Base-by-base conservation (phyloP, 2,888 invertebrate species). In the Acleris sparsana region DNA sequence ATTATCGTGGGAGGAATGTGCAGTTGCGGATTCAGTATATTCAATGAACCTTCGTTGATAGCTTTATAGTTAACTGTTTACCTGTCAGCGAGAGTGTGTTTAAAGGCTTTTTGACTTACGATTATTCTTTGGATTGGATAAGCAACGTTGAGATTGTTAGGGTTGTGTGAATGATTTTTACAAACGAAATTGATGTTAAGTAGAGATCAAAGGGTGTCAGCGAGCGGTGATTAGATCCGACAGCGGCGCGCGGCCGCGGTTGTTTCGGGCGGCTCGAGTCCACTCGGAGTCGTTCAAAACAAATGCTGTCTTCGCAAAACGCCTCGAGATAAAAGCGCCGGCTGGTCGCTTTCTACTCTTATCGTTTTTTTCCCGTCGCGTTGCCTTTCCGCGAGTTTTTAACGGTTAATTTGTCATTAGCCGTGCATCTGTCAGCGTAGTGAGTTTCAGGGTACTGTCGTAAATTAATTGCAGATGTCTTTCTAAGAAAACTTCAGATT, bases 371-470 rank as follows among this genome's bases (percentile, higher is more conserved):
- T 82, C 82, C 72, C 75, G 62, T 73, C 77, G 74, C 73, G 71
- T 71, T 77, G 80, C 80, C 80, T 84, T 85, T 84, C 82, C 79
- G 77, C 82, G 79, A 83, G 82, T 85, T 86, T 87, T 85, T 85
- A 85, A 85, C 85, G 75, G 83, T 84, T 87, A 88, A 89, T 88
- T 89, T 88, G 87, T 89, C 86, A 86, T 88, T 86, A 88, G 84
- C 80, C 81, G 82, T 86, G 84, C 82, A 81, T 88, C 86, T 88
- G 89, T 88, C 86, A 85, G 80, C 86, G 75, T 72, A 71, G 64
- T 74, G 72, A 74, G 72, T 75, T 76, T 79, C 81, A 79, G 82
- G 66, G 63, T 39, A 48, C 52, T 53, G 33, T 48, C 49, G 48
- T 52, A 66, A 66, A 57, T 62, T 65, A 56, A 66, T 66, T 66